Base-by-base conservation (phyloP, 1,140 invertebrate genomes). In the Bombus confusus region DNA sequence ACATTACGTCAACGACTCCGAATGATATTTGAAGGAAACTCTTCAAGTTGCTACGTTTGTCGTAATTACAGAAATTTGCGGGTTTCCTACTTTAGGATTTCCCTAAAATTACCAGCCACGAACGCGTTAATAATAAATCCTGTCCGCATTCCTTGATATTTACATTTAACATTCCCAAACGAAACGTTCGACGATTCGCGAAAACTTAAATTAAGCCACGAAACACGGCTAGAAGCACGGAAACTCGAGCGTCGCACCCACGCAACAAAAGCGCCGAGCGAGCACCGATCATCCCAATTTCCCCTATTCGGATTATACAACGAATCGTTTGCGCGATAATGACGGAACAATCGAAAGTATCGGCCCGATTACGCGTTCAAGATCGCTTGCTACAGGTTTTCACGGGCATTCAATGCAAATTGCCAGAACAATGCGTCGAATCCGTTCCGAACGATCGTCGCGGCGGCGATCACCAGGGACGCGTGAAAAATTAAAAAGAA, bases 351-450 rank as follows among this genome's bases (percentile, higher is more conserved):
- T 59, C 59, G 57, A 39, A 73, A 85, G 80, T 37, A 39, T 43
- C 73, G 43, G n/a, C 62, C 31, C 47, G 83, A 62, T 64, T 79
- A 84, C 59, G 59, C 71, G 43, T 75, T 31, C 37, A 31, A 79
- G 62, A 34, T 43, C 39, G 41, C 47, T 78, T 57, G 37, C 74
- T 80, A 39, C 66, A 10, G 22, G 9, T 85, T 62, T 85, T 79
- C 57, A 73, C 68, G 68, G 52, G 64, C 74, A 89, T 81, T 82
- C 76, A 86, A 80, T 82, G 87, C 68, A 76, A 79, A 88, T 86
- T 28, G 22, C 37, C 69, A 37, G 52, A 80, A 76, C 87, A 86
- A 88, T 83, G 37, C 47, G 71, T 79, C 34, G 76, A 47, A 28
- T 62, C 76, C 22, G 18, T 15, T 59, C n/a, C 13, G 28, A 59